phyloP scores from a whole-genome alignment of 2,113 vertebrate species.

The Perca schrenkii region DNA sequence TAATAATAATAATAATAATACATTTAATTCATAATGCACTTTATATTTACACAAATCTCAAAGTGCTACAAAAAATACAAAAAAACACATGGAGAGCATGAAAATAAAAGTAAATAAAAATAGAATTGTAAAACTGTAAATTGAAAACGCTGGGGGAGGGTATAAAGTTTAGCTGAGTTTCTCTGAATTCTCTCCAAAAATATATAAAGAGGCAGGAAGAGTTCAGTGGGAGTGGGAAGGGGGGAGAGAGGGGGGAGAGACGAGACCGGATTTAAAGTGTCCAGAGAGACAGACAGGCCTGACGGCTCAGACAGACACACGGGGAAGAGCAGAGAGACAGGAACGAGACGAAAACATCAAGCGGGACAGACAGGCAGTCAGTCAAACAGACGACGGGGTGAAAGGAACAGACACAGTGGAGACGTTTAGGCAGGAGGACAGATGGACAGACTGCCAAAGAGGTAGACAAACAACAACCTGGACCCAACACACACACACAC shows the following conservation, averaged over 20 bases:
- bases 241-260: constrained; percentile 6
- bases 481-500: no score
- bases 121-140: no score
- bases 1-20: no score
- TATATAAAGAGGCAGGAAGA: constrained; percentile 32
- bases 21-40: no score
- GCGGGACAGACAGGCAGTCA: constrained; percentile 31
- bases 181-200: constrained; percentile 5
- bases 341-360: constrained; percentile 51
- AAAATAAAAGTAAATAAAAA: no score
- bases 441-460: no score
- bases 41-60: no score
- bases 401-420: not conserved
- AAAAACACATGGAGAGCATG: no score
- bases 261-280: constrained; percentile 46
- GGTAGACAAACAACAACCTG: not conserved
- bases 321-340: constrained; percentile 50
- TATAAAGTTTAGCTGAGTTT: not conserved
- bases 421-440: no score
- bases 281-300: constrained; percentile 5
- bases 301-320: constrained; percentile 29
- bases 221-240: constrained; percentile 30
- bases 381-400: constrained; percentile 38
- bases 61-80: no score
- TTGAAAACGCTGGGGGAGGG: no score